Conservation (phyloP, 2,888 invertebrate genomes). For the Aspidiotus rigidus region DNA sequence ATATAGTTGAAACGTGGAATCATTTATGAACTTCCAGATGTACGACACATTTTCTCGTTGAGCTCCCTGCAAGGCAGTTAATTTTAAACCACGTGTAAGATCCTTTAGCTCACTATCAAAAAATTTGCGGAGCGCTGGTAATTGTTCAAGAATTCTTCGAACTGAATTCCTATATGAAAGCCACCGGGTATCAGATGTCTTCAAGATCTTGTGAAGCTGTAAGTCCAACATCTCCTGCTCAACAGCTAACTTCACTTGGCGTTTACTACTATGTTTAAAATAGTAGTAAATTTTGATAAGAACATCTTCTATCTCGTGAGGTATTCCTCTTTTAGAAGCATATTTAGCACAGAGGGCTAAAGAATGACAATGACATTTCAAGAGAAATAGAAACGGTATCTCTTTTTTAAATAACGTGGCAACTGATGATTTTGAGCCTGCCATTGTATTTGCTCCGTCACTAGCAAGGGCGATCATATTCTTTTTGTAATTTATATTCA, state of each 20-base stretch:
- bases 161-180: neutral
- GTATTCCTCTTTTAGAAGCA: slow-evolving; percentile 34
- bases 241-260: neutral
- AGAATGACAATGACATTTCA: slow-evolving; percentile 36
- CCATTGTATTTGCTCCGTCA: slow-evolving; percentile 37
- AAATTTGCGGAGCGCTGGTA: neutral
- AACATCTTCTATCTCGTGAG: slow-evolving; percentile 14
- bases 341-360: slow-evolving; percentile 34
- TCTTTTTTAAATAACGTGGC: slow-evolving; percentile 34
- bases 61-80: too few species aligned
- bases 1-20: neutral
- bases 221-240: neutral
- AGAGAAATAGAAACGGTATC: slow-evolving; percentile 36
- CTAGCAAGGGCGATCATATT: slow-evolving; percentile 37
- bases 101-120: neutral
- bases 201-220: neutral
- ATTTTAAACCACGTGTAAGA: neutral
- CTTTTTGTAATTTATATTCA: slow-evolving; percentile 35
- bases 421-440: slow-evolving; percentile 36
- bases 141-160: neutral
- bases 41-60: neutral
- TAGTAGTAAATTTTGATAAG: neutral
- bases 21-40: neutral
- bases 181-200: neutral
- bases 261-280: neutral